These are phyloP conservation scores for Ladona fulva DNA, from an alignment of 1,140 invertebrate species.

Conservation along the genomic window DNA sequence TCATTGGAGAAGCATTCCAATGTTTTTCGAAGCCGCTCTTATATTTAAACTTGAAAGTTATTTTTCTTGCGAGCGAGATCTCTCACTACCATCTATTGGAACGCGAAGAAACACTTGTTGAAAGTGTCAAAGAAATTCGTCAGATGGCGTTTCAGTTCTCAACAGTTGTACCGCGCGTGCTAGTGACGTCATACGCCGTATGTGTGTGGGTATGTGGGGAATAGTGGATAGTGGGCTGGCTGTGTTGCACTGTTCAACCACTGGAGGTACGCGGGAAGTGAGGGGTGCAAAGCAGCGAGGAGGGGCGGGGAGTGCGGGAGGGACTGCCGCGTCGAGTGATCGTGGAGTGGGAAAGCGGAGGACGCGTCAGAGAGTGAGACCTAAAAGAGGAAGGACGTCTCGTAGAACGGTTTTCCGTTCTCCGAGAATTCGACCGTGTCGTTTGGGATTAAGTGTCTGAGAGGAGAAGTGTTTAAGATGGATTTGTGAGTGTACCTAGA, in stretches of 20 bases:
- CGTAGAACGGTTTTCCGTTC: conserved; percentile 7
- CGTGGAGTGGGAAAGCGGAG: conserved; percentile 1
- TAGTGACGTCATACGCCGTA: background rate
- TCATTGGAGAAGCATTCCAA: no score
- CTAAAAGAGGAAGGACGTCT: conserved; percentile 4
- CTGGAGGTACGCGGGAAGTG: background rate
- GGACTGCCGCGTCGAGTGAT: conserved; percentile 1
- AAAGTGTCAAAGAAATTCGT: background rate
- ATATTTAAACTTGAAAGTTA: no score
- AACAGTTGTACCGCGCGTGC: background rate
- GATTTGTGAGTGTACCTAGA: background rate
- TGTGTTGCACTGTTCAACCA: background rate
- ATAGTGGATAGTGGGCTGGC: background rate
- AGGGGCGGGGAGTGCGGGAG: background rate
- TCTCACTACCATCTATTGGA: no score
- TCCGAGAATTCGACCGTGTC: conserved; percentile 6
- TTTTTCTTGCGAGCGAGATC: no score
- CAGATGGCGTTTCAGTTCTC: background rate
- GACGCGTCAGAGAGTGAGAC: background rate
- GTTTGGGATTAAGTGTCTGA: conserved; percentile 9
- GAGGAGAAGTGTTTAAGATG: background rate
- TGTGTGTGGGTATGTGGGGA: conserved; percentile 2
- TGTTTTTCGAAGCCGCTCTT: no score
- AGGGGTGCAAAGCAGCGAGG: background rate
- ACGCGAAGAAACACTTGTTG: background rate